Conservation (phyloP, 2,888 invertebrate species). For the Diarsia dahlii region DNA sequence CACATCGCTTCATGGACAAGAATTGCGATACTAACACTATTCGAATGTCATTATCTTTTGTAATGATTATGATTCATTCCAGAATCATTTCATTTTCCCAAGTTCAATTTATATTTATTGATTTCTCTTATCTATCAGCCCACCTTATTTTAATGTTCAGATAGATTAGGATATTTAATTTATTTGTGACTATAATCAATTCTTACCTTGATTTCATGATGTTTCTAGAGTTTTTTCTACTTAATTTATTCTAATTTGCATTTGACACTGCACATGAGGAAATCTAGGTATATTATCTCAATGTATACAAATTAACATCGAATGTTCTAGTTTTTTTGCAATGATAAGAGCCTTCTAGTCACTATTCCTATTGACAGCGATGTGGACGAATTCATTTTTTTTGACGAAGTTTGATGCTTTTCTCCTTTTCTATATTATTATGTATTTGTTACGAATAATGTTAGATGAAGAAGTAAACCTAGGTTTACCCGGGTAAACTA, state of each 20-base stretch:
- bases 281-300: slow-evolving; percentile 12
- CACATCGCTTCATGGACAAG: slow-evolving; percentile 60
- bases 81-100: slow-evolving; percentile 20
- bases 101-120: slow-evolving; percentile 12
- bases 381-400: neutral
- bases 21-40: slow-evolving; percentile 50
- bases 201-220: slow-evolving; percentile 8
- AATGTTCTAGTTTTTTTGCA: slow-evolving; percentile 20
- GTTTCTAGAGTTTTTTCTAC: neutral
- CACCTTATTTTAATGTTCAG: slow-evolving; percentile 10
- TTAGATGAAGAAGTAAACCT: neutral
- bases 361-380: neutral
- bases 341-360: neutral
- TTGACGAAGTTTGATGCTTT: neutral
- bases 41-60: slow-evolving; percentile 52
- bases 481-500: neutral
- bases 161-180: slow-evolving; percentile 17
- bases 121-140: slow-evolving; percentile 35
- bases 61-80: slow-evolving; percentile 35
- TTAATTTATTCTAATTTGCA: slow-evolving; percentile 6
- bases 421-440: neutral
- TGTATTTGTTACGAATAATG: neutral
- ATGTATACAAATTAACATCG: slow-evolving; percentile 31
- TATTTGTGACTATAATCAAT: neutral
- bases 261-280: slow-evolving; percentile 22